Conservation (phyloP, 92 coral and sea anemone genomes). For the Parazoanthus swiftii region DNA sequence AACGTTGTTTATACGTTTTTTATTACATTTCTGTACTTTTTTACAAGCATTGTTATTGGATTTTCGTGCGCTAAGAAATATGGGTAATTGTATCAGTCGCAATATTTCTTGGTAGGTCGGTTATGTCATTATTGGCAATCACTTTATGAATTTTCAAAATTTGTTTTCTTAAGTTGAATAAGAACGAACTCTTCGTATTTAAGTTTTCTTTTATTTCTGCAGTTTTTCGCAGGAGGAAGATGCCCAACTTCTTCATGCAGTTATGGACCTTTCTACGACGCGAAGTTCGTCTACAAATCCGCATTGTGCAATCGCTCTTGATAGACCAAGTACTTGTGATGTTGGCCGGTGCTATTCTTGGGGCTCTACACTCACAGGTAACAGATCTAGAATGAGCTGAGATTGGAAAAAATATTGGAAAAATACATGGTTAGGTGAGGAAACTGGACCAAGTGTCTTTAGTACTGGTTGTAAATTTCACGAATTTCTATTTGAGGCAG, state of each 20-base stretch:
- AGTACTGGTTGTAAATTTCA: too few species aligned
- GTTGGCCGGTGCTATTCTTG: constrained; percentile 60
- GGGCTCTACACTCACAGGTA: constrained; percentile 54
- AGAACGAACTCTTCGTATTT: neutral
- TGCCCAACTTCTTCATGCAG: constrained; percentile 50
- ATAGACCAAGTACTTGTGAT: constrained; percentile 58
- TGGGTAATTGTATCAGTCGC: too few species aligned
- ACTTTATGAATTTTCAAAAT: constrained; percentile 8
- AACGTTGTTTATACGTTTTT: too few species aligned
- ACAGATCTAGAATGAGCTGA: neutral
- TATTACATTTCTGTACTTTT: too few species aligned
- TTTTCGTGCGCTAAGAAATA: too few species aligned
- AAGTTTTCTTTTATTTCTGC: neutral
- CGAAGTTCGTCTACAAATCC: constrained; percentile 61
- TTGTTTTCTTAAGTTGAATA: neutral
- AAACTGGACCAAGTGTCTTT: too few species aligned
- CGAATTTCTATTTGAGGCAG: too few species aligned
- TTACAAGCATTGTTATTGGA: too few species aligned
- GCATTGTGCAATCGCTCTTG: constrained; percentile 53
- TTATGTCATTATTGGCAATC: neutral
- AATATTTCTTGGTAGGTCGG: too few species aligned
- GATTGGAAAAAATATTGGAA: too few species aligned
- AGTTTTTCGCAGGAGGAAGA: constrained; percentile 37
- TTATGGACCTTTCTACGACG: constrained; percentile 52
- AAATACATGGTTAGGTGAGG: too few species aligned